phyloP scores from a whole-genome alignment of 2,797 vertebrate species.

The Cossypha dichroa region DNA sequence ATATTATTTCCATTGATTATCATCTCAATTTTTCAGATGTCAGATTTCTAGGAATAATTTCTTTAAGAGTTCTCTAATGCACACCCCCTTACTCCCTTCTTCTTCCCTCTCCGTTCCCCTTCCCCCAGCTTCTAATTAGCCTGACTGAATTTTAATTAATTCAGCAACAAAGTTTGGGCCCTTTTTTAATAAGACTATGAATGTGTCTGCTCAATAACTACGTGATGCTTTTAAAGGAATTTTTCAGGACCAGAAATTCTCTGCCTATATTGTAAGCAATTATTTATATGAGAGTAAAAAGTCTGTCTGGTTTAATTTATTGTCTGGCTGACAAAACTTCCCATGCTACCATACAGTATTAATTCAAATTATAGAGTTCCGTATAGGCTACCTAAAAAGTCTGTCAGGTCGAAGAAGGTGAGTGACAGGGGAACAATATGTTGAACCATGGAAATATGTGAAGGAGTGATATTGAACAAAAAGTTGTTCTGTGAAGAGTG shows the following conservation, averaged over 20 bases:
- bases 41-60: background rate
- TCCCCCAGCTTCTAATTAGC: background rate
- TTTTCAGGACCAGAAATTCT: background rate
- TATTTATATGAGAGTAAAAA: background rate
- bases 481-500: background rate
- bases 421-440: background rate
- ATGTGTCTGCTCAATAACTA: background rate
- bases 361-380: background rate
- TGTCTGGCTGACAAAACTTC: background rate
- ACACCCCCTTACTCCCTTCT: fast-evolving
- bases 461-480: background rate
- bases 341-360: background rate
- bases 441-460: background rate
- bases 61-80: background rate
- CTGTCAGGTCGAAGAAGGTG: background rate
- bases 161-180: background rate
- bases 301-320: background rate
- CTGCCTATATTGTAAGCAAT: background rate
- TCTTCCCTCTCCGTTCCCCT: fast-evolving
- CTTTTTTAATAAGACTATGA: background rate
- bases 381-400: background rate
- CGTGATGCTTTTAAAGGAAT: background rate
- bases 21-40: background rate
- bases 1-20: background rate
- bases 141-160: background rate